phyloP scores from a whole-genome alignment of 2,888 invertebrate species.

The Ochropacha duplaris region DNA sequence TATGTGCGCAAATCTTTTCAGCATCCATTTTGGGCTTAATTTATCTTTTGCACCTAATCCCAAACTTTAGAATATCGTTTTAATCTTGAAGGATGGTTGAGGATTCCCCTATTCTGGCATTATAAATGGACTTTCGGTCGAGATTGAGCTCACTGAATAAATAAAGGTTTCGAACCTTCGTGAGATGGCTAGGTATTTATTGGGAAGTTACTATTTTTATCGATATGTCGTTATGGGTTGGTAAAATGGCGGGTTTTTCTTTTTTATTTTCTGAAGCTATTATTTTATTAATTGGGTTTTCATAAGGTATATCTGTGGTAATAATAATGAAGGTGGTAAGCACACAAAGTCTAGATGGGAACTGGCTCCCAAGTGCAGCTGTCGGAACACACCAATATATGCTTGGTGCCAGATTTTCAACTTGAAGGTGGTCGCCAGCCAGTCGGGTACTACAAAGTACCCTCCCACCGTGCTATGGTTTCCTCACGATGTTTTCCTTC shows the following conservation, averaged over 20 bases:
- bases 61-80: slow-evolving; percentile 14
- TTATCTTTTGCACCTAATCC: slow-evolving; percentile 14
- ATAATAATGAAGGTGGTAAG: too few relatives aligned
- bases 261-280: not conserved
- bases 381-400: too few relatives aligned
- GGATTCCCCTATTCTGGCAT: not conserved
- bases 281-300: too few relatives aligned
- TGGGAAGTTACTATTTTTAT: not conserved
- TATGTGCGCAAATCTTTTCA: not conserved
- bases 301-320: too few relatives aligned
- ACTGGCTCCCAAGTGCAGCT: too few relatives aligned
- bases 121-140: not conserved
- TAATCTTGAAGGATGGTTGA: slow-evolving; percentile 18
- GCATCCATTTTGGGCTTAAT: slow-evolving; percentile 3
- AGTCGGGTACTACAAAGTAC: too few relatives aligned
- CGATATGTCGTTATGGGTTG: not conserved
- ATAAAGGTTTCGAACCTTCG: not conserved
- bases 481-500: too few relatives aligned
- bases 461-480: too few relatives aligned
- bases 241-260: not conserved
- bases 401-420: too few relatives aligned
- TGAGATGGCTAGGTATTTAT: not conserved
- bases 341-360: too few relatives aligned
- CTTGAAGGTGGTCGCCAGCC: too few relatives aligned
- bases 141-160: not conserved